Evolutionary conservation across 2,888 invertebrate genomes (phyloP).

Genomic region (Coleophora deauratella): DNA sequence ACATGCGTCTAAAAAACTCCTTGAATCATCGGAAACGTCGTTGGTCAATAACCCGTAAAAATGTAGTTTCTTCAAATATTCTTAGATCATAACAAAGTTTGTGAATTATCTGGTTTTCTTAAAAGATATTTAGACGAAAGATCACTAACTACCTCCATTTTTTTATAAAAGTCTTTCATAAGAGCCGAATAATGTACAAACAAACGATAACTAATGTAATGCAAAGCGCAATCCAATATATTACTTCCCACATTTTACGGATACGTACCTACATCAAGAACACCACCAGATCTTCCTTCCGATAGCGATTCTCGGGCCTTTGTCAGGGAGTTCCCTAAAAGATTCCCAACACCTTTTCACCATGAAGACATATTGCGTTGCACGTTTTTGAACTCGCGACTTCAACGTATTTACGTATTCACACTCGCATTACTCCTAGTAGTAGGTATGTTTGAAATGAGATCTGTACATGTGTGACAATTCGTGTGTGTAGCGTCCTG

Average conservation of each 20-base stretch:
- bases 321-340: slow-evolving; percentile 57
- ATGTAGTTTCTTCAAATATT: too few relatives aligned
- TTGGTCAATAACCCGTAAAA: too few relatives aligned
- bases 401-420: slow-evolving; percentile 72
- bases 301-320: slow-evolving; percentile 54
- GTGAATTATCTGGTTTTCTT: too few relatives aligned
- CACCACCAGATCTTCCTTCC: slow-evolving; percentile 48
- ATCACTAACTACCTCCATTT: too few relatives aligned
- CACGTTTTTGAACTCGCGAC: slow-evolving; percentile 72
- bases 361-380: slow-evolving; percentile 73
- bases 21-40: too few relatives aligned
- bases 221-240: background rate
- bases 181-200: too few relatives aligned
- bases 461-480: slow-evolving; percentile 51
- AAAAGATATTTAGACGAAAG: too few relatives aligned
- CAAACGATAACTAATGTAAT: background rate
- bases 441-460: slow-evolving; percentile 64
- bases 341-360: slow-evolving; percentile 58
- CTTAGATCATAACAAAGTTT: too few relatives aligned
- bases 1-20: too few relatives aligned
- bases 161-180: too few relatives aligned
- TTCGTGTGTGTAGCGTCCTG: slow-evolving; percentile 44
- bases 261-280: slow-evolving; percentile 35
- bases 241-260: slow-evolving; percentile 28
- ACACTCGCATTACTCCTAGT: slow-evolving; percentile 69